A percentile compares a stretch with the other conserved stretches of the same genome.
phyloP scores from a whole-genome alignment of 1,140 invertebrate genomes.

The Danaus melanippus region DNA sequence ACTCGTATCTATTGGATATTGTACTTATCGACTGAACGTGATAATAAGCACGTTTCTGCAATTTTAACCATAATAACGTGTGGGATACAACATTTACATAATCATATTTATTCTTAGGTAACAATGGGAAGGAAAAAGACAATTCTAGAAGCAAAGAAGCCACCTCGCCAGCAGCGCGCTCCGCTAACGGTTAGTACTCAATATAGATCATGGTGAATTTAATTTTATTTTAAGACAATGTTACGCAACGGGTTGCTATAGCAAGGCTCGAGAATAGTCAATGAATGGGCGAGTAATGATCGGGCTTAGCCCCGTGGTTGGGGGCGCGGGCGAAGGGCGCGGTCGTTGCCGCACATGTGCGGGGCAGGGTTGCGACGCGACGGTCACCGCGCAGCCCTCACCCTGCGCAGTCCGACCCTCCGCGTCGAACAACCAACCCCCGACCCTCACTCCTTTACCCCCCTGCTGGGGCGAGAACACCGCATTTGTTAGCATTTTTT shows the following conservation, averaged over 20 bases:
- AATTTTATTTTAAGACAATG: constrained; percentile 8
- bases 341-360: constrained; percentile 39
- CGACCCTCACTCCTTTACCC: constrained; percentile 19
- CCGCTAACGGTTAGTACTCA: constrained; percentile 70
- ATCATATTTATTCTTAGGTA: constrained; percentile 73
- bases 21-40: constrained; percentile 20
- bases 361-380: constrained; percentile 35
- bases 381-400: constrained; percentile 38
- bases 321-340: constrained; percentile 22
- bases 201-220: background rate
- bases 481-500: constrained; percentile 51
- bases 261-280: constrained; percentile 29
- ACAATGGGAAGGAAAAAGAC: constrained; percentile 77
- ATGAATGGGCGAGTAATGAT: constrained; percentile 65
- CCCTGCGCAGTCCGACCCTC: constrained; percentile 26
- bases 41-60: constrained; percentile 23
- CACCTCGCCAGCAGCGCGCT: constrained; percentile 77
- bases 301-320: constrained; percentile 32
- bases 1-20: too few species aligned
- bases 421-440: constrained; percentile 19
- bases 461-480: constrained; percentile 57
- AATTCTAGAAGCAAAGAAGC: constrained; percentile 77
- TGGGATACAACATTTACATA: constrained; percentile 11
- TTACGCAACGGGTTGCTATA: constrained; percentile 25
- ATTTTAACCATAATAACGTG: constrained; percentile 10